Evolutionary conservation across 2,888 invertebrate species (phyloP).

Genomic region (Pedicia rivosa): DNA sequence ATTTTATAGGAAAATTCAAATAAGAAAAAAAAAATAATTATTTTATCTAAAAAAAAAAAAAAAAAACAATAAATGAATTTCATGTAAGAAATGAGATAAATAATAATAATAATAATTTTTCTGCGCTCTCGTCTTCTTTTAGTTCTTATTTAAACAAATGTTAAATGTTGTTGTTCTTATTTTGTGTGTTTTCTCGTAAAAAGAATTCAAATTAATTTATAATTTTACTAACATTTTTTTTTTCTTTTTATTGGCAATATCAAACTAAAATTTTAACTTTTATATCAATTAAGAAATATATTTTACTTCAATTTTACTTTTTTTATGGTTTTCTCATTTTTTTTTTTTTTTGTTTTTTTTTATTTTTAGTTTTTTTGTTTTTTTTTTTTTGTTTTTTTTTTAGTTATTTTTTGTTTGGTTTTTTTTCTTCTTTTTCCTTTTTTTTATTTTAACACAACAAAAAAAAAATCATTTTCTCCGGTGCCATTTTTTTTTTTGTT

Average conservation of each 20-base stretch:
- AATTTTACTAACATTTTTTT: conserved; percentile 2
- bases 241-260: conserved; percentile 2
- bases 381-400: neutral
- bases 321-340: conserved; percentile 3
- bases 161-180: no score
- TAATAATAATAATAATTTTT: no score
- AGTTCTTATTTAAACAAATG: no score
- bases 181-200: neutral
- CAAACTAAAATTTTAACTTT: conserved; percentile 4
- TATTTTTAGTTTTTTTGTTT: neutral
- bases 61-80: no score
- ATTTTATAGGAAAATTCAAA: conserved; percentile 24
- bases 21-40: neutral
- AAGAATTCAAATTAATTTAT: neutral
- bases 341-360: conserved; percentile 2
- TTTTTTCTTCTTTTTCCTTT: neutral
- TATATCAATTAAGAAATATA: no score
- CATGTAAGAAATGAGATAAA: no score
- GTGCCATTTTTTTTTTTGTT: no score
- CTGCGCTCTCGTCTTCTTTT: no score
- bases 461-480: no score
- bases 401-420: neutral
- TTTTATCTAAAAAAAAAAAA: no score
- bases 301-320: conserved; percentile 3
- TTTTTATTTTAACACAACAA: neutral